Evolutionary conservation across 2,888 invertebrate species (phyloP).

Genomic region (Dermolepida albohirtum): DNA sequence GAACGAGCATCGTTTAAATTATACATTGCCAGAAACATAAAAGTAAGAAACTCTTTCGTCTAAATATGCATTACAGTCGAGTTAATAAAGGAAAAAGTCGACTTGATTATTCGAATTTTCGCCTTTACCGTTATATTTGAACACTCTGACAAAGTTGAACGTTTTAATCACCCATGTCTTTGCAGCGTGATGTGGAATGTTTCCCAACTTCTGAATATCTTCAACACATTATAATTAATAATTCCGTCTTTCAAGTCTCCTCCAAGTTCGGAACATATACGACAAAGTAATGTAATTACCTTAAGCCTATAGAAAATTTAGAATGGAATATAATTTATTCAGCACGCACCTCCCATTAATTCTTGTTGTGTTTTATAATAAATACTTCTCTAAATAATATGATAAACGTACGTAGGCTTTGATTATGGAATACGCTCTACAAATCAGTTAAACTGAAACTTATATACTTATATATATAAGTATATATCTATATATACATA

Average conservation of each 20-base stretch:
- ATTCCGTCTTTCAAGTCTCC: slow-evolving; percentile 8
- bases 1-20: slow-evolving; percentile 9
- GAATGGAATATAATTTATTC: too few species aligned
- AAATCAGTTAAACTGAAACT: too few species aligned
- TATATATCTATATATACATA: too few species aligned
- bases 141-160: slow-evolving; percentile 18
- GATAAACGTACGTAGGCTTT: too few species aligned
- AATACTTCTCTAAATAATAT: too few species aligned
- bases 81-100: slow-evolving; percentile 5
- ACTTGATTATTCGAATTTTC: slow-evolving; percentile 19
- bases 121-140: slow-evolving; percentile 12
- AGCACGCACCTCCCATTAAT: too few species aligned
- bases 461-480: too few species aligned
- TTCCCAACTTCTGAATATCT: slow-evolving; percentile 16
- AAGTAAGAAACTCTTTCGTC: slow-evolving; percentile 5
- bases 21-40: not conserved
- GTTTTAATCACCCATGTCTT: slow-evolving; percentile 19
- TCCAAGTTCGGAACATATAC: slow-evolving; percentile 5
- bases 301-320: not conserved
- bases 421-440: too few species aligned
- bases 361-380: too few species aligned
- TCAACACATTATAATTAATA: slow-evolving; percentile 13
- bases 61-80: slow-evolving; percentile 12
- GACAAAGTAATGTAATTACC: not conserved
- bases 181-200: slow-evolving; percentile 3